Base-by-base conservation (phyloP, 2,888 invertebrate species). In the Sceliomorpha sp. region DNA sequence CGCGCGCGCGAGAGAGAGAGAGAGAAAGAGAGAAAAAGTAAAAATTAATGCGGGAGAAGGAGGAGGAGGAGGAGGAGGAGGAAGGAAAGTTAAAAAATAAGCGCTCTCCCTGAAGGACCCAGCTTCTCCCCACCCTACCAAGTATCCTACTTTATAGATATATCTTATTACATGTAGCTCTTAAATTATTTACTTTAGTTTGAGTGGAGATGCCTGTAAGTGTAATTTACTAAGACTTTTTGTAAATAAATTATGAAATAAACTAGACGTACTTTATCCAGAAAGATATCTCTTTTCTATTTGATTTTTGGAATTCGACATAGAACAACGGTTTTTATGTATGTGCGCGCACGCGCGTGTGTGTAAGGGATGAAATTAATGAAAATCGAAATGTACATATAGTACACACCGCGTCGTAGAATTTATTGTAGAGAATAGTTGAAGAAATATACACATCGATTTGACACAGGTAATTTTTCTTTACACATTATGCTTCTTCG, bases 201-300 rank as follows among this genome's bases (percentile, higher is more conserved):
- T 81, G 85, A 86, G 86, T 86, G 86, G 85, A 86, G 86, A 86
- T 85, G 85, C 86, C 86, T 86, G 85, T 86, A 86, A 85, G 86
- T 86, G 86, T 86, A 86, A 86, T 86, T 86, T 86, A 86, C 86
- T 86, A 86, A 86, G 86, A 86, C 86, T 86, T 86, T 86, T 86
- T 86, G 86, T 86, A 86, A 86, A 86, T 86, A 86, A 86, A 86
- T 86, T 86, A 85, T 86, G 86, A 86, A 86, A 86, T 86, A 86
- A 86, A 86, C 85, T 86, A 86, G 86, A 85, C 85, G 84, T 86
- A 86, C 86, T 86, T 86, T 85, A 86, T 86, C 85, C 86, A 85
- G 81, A 84, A 75, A 66, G 62, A 69, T 69, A 45, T 26, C n/a
- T 45, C 26, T 36, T 34, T 34, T 48, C 20, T 32, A 26, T 36